Percentiles rank a stretch among this genome's conserved stretches.
Evolutionary conservation across 2,113 vertebrate species (phyloP).

Genomic region (Megaceryle maxima): DNA sequence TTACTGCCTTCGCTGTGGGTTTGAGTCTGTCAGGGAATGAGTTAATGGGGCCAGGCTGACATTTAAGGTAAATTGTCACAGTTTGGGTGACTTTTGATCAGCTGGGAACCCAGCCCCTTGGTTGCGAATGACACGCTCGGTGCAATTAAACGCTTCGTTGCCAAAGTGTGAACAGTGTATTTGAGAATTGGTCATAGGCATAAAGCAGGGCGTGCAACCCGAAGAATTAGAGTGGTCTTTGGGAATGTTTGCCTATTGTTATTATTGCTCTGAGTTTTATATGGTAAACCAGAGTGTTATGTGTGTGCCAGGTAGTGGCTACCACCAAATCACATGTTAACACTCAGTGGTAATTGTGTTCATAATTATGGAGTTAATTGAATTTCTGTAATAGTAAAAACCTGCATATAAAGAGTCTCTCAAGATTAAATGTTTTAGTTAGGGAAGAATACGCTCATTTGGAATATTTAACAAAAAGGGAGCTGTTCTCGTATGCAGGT

Average conservation of each 20-base stretch:
- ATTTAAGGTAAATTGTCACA: neutral
- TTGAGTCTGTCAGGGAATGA: neutral
- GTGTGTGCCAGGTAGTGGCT: neutral
- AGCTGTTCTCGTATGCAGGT: neutral
- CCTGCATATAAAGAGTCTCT: slow-evolving; percentile 2
- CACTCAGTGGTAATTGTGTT: slow-evolving; percentile 33
- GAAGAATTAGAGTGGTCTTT: neutral
- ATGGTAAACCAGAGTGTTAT: neutral
- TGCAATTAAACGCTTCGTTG: neutral
- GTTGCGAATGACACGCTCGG: neutral
- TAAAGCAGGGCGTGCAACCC: neutral
- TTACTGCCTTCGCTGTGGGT: neutral
- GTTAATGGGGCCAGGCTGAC: neutral
- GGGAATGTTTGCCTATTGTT: neutral
- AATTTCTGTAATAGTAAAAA: slow-evolving; percentile 46
- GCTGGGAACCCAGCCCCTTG: neutral
- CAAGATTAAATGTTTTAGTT: slow-evolving; percentile 27
- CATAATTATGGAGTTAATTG: slow-evolving; percentile 58
- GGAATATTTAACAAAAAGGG: neutral
- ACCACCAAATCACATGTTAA: slow-evolving; percentile 15
- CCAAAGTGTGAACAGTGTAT: neutral
- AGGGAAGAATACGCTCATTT: neutral
- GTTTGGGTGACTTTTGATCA: neutral
- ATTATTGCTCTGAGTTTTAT: neutral
- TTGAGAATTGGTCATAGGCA: neutral